Evolutionary conservation across 1,140 invertebrate species (phyloP), one percentile per base, ranked within the genome.

Genomic region (Parasteatoda tepidariorum): DNA sequence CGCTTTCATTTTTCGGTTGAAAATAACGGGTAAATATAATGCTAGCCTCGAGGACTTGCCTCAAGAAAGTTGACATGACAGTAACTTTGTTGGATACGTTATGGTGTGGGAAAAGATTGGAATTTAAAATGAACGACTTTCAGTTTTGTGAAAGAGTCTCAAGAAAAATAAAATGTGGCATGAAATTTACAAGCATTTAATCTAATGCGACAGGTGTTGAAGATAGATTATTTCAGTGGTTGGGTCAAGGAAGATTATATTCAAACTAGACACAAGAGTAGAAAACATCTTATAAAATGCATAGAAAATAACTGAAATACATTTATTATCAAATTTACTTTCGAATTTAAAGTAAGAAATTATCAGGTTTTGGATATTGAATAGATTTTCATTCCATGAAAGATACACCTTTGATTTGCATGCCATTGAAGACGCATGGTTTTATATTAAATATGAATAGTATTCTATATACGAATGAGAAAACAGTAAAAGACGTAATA

Each of bases 121-220:
- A 76, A 76, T 76, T 76, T 76, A 76, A 76, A 76, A 64, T 76
- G 73, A 76, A 76, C 59, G 73, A 76, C 59, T 64, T 74, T 76
- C 57, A 76, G 26, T 18, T 68, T 64, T 74, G 28, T 31, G 18
- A 28, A 26, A 11, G 26, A 54, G 66, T 24, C 30, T 24, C n/a
- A 15, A 26, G 38, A 30, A 24, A 54, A 59, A 76, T 64, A 76
- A 76, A 41, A 38, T 15, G 28, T 76, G 73, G 64, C 73, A 76
- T 57, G 59, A 76, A 76, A 64, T 76, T 76, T 76, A 76, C 73
- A 76, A 33, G 59, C 59, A 76, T 76, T 76, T 64, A 41, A 41
- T 59, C 59, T 61, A 26, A 48, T 48, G 33, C 34, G 73, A 76
- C 73, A 76, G 59, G 55, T 76, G 73, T 41, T 30, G 59, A 64